Percentiles rank a stretch among this genome's conserved stretches.
Evolutionary conservation across 1,140 invertebrate genomes (phyloP).

Genomic region (Teleogryllus occipitalis): DNA sequence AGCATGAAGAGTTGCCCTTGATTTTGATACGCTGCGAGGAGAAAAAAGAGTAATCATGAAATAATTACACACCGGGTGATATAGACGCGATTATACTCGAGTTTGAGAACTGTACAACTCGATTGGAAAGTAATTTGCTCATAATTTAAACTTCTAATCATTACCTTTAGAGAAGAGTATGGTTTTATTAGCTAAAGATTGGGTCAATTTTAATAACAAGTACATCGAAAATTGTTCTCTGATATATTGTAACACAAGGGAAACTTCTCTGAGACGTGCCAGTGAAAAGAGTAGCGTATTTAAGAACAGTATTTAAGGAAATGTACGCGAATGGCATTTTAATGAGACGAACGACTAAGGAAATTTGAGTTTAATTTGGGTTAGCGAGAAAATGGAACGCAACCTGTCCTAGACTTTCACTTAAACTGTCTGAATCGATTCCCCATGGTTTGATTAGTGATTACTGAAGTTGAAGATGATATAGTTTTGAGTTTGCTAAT

Average conservation of each 20-base stretch:
- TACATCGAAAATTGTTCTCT: background rate
- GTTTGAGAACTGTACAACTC: background rate
- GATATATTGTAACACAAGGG: background rate
- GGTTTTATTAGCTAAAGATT: conserved; percentile 1
- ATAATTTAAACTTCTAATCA: conserved; percentile 1
- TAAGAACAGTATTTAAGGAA: background rate
- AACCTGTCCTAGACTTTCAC: background rate
- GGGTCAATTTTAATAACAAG: conserved; percentile 5
- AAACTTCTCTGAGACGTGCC: background rate
- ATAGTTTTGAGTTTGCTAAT: too few relatives aligned
- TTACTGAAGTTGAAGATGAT: too few relatives aligned
- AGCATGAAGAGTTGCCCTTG: background rate
- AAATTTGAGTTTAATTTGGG: background rate
- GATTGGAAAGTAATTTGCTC: conserved; percentile 4
- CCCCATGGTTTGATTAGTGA: too few relatives aligned
- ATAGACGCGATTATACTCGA: background rate
- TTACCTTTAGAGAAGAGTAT: background rate
- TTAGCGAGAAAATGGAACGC: background rate
- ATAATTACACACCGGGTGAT: background rate
- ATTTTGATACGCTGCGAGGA: background rate
- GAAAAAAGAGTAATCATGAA: conserved; percentile 1
- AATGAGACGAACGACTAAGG: background rate
- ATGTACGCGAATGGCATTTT: background rate
- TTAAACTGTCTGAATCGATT: background rate
- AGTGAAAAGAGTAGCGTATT: background rate